Evolutionary conservation across 2,888 invertebrate species (phyloP).

Genomic region (Allacma fusca): DNA sequence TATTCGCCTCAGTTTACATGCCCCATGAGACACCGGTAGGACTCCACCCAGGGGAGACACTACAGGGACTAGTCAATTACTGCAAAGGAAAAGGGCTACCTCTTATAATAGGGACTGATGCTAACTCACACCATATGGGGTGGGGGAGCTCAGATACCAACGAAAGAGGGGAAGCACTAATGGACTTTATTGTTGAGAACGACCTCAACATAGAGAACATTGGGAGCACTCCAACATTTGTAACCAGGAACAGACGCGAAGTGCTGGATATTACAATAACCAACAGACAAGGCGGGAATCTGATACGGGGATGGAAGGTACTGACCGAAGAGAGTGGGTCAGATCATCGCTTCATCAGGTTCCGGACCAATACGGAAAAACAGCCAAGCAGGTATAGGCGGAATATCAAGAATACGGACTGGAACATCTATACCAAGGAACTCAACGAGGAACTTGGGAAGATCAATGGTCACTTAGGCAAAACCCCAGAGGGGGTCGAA

Average conservation of each 20-base stretch:
- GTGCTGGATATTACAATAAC: conserved; percentile 44
- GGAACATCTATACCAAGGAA: neutral
- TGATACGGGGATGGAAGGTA: conserved; percentile 44
- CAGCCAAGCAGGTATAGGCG: conserved; percentile 16
- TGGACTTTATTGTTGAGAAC: conserved; percentile 7
- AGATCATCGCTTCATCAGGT: conserved; percentile 46
- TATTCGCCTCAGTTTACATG: conserved; percentile 20
- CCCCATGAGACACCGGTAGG: neutral
- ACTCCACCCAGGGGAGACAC: neutral
- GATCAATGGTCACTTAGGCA: neutral
- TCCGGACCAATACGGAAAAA: neutral
- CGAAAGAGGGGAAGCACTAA: conserved; percentile 10
- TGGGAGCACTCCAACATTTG: conserved; percentile 21
- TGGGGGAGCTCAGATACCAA: conserved; percentile 39
- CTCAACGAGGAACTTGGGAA: neutral
- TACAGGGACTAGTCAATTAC: conserved; percentile 4
- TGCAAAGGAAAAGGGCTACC: neutral
- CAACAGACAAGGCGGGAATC: neutral
- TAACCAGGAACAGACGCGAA: neutral
- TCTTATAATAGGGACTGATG: conserved; percentile 34
- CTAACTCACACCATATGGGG: conserved; percentile 26
- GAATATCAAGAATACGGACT: conserved; percentile 43
- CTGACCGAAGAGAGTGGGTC: conserved; percentile 38
- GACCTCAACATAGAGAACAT: neutral
- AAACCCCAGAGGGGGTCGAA: neutral